A percentile compares a stretch with the other conserved stretches of the same genome.
Evolutionary conservation across 2,888 invertebrate genomes (phyloP).

Genomic region (Allacma fusca): DNA sequence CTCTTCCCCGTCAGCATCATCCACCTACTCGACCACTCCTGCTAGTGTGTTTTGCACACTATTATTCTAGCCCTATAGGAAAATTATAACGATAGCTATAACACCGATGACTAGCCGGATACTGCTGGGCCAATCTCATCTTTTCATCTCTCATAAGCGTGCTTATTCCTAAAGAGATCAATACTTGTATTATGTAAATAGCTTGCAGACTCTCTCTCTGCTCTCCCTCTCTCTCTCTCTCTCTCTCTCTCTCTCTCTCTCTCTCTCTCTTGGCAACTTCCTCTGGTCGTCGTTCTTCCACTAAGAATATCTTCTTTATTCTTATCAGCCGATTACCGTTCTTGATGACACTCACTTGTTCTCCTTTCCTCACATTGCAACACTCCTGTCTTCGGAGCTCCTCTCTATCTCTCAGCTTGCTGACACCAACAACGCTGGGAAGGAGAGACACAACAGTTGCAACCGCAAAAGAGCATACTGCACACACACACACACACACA

Average conservation of each 20-base stretch:
- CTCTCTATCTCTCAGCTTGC: no score
- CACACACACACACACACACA: no score
- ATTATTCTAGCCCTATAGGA: conserved; percentile 32
- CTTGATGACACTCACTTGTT: conserved; percentile 8
- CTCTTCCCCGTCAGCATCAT: conserved; percentile 35
- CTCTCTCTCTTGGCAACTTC: conserved; percentile 17
- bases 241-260: conserved; percentile 16
- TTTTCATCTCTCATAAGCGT: conserved; percentile 42
- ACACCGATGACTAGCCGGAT: conserved; percentile 29
- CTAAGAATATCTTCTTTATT: conserved; percentile 17
- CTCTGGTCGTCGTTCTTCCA: not conserved
- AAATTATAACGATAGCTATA: conserved; percentile 27
- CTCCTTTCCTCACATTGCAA: not conserved
- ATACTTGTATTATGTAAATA: conserved; percentile 18
- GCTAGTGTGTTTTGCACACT: conserved; percentile 37
- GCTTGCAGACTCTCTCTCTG: not conserved
- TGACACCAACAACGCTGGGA: not conserved
- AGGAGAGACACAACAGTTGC: no score
- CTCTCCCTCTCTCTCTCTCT: conserved; percentile 10
- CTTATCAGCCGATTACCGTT: conserved; percentile 11
- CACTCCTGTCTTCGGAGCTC: no score
- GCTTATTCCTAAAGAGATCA: conserved; percentile 31
- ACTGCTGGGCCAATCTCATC: conserved; percentile 40
- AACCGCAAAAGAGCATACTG: no score
- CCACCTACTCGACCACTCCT: conserved; percentile 41